A percentile compares a stretch with the other conserved stretches of the same genome.
phyloP scores from a whole-genome alignment of 2,888 invertebrate genomes.

The Diadromus collaris region DNA sequence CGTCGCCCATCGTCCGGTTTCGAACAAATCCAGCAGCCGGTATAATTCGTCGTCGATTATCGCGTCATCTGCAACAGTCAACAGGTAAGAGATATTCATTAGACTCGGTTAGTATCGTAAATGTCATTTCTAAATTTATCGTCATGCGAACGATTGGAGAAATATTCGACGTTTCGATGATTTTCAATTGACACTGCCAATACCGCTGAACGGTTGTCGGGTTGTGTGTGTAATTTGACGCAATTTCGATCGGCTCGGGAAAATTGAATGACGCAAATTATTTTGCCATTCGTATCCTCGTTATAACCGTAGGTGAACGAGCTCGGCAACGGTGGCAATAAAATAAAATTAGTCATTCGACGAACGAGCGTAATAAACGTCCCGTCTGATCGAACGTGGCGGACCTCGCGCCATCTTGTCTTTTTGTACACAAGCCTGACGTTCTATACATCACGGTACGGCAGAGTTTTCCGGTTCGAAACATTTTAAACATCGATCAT shows the following conservation, averaged over 20 bases:
- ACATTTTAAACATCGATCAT: conserved; percentile 18
- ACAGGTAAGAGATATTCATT: neutral
- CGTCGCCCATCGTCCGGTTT: conserved; percentile 18
- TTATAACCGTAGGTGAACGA: neutral
- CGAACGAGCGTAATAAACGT: neutral
- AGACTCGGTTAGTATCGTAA: neutral
- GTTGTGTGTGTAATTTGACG: neutral
- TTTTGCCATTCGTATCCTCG: neutral
- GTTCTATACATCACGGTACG: neutral
- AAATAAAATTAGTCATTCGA: neutral
- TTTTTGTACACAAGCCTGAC: neutral
- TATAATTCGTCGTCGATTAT: neutral
- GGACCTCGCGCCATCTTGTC: neutral
- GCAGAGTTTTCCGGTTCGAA: conserved; percentile 26
- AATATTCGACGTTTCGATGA: neutral
- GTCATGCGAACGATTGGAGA: neutral
- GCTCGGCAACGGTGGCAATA: neutral
- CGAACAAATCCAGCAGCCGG: neutral
- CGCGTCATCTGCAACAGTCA: conserved; percentile 38
- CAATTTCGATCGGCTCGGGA: conserved; percentile 6
- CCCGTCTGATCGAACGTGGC: neutral
- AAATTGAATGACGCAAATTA: conserved; percentile 9
- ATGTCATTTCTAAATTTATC: conserved; percentile 12
- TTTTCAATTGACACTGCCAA: neutral
- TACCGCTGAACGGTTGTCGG: neutral